Percentiles rank a stretch among this genome's conserved stretches.
phyloP scores from a whole-genome alignment of 2,888 invertebrate genomes.

The Apotomis betuletana region DNA sequence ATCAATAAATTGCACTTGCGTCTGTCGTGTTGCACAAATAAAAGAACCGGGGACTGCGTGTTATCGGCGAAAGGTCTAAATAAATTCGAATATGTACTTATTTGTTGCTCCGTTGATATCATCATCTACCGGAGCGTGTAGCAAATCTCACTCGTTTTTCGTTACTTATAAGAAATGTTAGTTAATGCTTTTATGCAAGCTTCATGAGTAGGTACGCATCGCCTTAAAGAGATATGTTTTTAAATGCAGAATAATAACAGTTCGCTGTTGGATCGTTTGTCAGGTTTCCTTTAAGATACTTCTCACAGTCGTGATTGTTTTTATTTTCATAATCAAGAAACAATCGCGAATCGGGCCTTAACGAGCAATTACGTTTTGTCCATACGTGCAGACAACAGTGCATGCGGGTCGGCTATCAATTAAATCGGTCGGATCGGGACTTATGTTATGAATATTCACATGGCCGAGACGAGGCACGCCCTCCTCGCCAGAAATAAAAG shows the following conservation, averaged over 20 bases:
- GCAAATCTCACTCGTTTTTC: conserved; percentile 43
- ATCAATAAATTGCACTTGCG: conserved; percentile 82
- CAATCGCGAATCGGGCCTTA: conserved; percentile 76
- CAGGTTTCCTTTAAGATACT: conserved; percentile 58
- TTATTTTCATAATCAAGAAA: conserved; percentile 78
- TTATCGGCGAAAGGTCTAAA: conserved; percentile 78
- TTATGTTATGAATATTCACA: conserved; percentile 76
- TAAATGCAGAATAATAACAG: conserved; percentile 35
- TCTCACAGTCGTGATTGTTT: conserved; percentile 58
- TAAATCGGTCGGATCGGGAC: conserved; percentile 69
- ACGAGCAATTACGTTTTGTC: conserved; percentile 80
- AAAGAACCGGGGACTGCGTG: conserved; percentile 71
- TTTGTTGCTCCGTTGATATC: conserved; percentile 74
- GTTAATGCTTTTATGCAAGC: conserved; percentile 46
- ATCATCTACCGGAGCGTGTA: conserved; percentile 61
- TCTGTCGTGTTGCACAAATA: conserved; percentile 75
- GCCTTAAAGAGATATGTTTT: conserved; percentile 24
- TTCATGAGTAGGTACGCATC: conserved; percentile 20
- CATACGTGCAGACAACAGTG: conserved; percentile 63
- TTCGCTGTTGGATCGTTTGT: conserved; percentile 53
- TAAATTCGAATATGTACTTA: conserved; percentile 77
- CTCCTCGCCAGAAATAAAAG: conserved; percentile 68
- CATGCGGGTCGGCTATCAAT: conserved; percentile 67
- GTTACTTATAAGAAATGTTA: conserved; percentile 19
- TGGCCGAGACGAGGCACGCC: conserved; percentile 58